phyloP scores from a whole-genome alignment of 2,888 invertebrate genomes.

The Endomychus coccineus region DNA sequence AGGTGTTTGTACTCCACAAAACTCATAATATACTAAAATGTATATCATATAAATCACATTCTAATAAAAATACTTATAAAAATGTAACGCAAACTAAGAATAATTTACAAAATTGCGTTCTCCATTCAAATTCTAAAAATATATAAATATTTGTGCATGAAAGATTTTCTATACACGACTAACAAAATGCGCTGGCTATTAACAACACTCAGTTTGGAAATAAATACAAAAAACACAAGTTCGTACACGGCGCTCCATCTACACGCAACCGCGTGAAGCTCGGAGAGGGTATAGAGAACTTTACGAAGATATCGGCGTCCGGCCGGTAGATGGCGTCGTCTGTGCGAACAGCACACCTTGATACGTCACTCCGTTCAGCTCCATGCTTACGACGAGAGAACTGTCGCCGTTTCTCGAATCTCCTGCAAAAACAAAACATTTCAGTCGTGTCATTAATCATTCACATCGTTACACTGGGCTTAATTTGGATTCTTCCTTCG shows the following conservation, averaged over 20 bases:
- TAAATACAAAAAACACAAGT: neutral
- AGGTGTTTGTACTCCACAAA: no score
- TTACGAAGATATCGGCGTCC: constrained; percentile 37
- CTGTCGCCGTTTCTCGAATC: constrained; percentile 78
- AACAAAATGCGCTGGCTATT: constrained; percentile 1
- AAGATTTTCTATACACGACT: neutral
- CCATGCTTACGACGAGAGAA: constrained; percentile 90
- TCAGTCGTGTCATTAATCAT: constrained; percentile 27
- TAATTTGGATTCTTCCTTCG: constrained; percentile 14
- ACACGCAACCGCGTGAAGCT: neutral
- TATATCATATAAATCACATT: no score
- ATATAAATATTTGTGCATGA: neutral
- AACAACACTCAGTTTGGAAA: neutral
- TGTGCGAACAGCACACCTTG: constrained; percentile 86
- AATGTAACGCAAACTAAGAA: no score
- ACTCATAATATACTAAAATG: no score
- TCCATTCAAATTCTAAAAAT: neutral
- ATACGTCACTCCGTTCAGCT: constrained; percentile 91
- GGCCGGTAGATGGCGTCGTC: constrained; percentile 28
- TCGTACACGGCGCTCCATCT: constrained; percentile 2
- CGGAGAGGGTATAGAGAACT: neutral
- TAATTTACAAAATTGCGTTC: no score
- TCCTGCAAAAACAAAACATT: constrained; percentile 51
- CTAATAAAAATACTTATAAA: no score
- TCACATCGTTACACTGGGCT: constrained; percentile 25